These are phyloP conservation scores for Eurytemora carolleeae DNA, from an alignment of 1,140 invertebrate species.

Conservation along the genomic window DNA sequence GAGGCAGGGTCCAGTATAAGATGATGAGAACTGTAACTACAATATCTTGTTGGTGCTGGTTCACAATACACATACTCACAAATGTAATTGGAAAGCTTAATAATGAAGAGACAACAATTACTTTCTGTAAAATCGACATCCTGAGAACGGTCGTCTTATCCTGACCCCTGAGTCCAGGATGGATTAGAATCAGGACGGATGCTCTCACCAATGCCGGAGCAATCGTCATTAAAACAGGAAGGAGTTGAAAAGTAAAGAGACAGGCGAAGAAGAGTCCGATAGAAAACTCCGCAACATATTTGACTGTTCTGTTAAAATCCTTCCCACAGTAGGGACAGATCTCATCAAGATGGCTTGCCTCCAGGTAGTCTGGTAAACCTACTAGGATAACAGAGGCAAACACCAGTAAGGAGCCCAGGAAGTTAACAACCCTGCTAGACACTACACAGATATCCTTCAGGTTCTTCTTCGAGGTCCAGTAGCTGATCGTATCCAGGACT, in stretches of 20 bases:
- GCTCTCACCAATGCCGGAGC: constrained; percentile 8
- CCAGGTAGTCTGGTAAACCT: constrained; percentile 10
- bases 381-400: constrained; percentile 7
- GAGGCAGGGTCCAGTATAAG: constrained; percentile 3
- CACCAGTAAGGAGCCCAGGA: neutral
- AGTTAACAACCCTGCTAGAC: neutral
- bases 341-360: constrained; percentile 1
- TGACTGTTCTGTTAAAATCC: constrained; percentile 8
- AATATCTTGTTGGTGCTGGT: constrained; percentile 9
- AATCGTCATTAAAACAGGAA: constrained; percentile 8
- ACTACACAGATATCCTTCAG: neutral
- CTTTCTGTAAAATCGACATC: constrained; percentile 10
- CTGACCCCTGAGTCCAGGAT: neutral
- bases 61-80: constrained; percentile 3
- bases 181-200: constrained; percentile 7
- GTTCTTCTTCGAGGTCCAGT: neutral
- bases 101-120: neutral
- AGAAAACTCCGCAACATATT: constrained; percentile 9
- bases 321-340: constrained; percentile 8
- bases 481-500: neutral
- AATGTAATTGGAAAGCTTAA: constrained; percentile 12
- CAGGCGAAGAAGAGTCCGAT: constrained; percentile 8
- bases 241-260: constrained; percentile 8
- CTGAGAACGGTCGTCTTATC: neutral
- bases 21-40: constrained; percentile 7